phyloP scores from a whole-genome alignment of 2,888 invertebrate species.

The Rhyacophila evoluta region DNA sequence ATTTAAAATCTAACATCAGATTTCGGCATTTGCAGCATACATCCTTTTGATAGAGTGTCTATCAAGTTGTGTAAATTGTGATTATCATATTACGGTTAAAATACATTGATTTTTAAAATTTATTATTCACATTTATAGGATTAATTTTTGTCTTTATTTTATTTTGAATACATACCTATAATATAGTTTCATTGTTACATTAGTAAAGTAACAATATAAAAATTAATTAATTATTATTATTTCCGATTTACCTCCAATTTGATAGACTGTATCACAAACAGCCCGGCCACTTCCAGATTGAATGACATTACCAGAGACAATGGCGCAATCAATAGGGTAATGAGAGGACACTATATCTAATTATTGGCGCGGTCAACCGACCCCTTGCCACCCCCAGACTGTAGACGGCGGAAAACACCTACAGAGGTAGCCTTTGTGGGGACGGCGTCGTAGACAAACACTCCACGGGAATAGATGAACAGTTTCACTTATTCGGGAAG shows the following conservation, averaged over 20 bases:
- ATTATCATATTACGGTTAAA: no score
- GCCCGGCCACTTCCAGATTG: not conserved
- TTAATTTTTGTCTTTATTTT: no score
- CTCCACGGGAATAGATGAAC: not conserved
- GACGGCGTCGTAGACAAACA: constrained; percentile 40
- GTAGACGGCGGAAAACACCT: constrained; percentile 1
- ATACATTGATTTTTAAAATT: no score
- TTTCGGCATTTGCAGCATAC: no score
- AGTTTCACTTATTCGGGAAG: not conserved
- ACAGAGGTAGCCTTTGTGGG: constrained; percentile 14
- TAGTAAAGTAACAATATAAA: no score
- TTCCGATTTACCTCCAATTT: not conserved
- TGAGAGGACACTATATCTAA: constrained; percentile 67
- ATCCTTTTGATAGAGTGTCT: no score
- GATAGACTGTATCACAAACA: not conserved
- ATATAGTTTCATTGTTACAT: no score
- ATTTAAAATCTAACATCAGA: no score
- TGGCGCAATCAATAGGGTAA: constrained; percentile 68
- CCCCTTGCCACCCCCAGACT: constrained; percentile 57
- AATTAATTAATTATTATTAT: no score
- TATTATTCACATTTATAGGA: no score
- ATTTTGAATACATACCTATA: no score
- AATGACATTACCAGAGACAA: constrained; percentile 59
- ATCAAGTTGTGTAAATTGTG: no score
- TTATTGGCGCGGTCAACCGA: constrained; percentile 62